Conservation (phyloP, 2,797 vertebrate genomes). For the Melanotaenia boesemani region DNA sequence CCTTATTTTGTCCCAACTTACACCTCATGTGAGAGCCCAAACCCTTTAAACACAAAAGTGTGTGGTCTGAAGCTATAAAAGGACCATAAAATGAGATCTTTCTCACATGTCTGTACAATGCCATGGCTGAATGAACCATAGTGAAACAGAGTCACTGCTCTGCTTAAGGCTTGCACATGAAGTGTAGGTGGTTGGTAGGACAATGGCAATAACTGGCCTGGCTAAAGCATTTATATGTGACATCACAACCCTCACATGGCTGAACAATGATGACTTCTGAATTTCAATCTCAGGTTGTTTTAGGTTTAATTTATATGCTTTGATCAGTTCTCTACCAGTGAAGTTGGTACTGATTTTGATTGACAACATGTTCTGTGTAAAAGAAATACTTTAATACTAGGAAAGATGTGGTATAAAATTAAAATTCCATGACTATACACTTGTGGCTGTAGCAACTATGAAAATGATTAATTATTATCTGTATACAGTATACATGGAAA, state of each 20-base stretch:
- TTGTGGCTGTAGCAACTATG: background rate
- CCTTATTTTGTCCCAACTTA: background rate
- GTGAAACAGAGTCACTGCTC: background rate
- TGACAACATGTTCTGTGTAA: background rate
- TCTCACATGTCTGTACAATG: conserved; percentile 2
- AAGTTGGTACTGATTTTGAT: background rate
- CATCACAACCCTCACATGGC: background rate
- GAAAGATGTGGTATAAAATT: background rate
- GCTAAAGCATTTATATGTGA: background rate
- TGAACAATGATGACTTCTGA: background rate
- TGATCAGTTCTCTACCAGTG: too few relatives aligned
- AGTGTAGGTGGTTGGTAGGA: background rate
- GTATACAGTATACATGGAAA: background rate
- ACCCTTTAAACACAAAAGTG: background rate
- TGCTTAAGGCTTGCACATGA: background rate
- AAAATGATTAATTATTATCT: background rate
- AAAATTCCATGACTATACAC: background rate
- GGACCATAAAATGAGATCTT: conserved; percentile 8
- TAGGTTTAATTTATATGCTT: too few relatives aligned
- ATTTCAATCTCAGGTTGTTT: too few relatives aligned
- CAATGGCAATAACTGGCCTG: background rate
- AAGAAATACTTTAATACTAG: background rate
- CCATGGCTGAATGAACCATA: background rate
- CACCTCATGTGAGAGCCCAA: background rate
- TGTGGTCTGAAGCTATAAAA: conserved; percentile 11